Percentiles rank a stretch among this genome's conserved stretches.
Evolutionary conservation across 2,888 invertebrate genomes (phyloP).

Genomic region (Ophioninae sp.): DNA sequence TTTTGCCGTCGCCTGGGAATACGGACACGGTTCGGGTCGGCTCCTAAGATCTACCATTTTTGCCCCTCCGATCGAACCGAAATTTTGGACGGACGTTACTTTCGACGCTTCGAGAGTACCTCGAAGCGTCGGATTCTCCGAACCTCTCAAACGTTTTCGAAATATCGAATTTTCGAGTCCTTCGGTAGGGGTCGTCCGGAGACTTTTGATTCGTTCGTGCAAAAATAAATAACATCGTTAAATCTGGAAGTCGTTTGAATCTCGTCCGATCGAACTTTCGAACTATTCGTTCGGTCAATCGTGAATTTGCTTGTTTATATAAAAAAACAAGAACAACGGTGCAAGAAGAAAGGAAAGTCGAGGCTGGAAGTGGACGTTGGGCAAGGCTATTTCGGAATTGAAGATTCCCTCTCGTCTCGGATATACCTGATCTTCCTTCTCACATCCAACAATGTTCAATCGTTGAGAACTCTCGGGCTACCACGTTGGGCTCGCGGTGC

Average conservation of each 20-base stretch:
- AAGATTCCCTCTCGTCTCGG: conserved; percentile 1
- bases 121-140: too few relatives aligned
- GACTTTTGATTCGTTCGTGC: too few relatives aligned
- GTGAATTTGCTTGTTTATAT: neutral
- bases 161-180: too few relatives aligned
- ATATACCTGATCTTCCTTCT: conserved; percentile 1
- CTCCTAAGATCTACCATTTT: neutral
- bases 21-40: neutral
- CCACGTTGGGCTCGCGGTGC: conserved; percentile 16
- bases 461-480: conserved; percentile 7
- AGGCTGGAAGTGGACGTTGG: neutral
- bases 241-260: neutral
- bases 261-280: neutral
- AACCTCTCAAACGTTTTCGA: too few relatives aligned
- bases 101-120: too few relatives aligned
- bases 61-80: neutral
- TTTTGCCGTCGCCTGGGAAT: conserved; percentile 3
- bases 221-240: neutral
- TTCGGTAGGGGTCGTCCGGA: too few relatives aligned
- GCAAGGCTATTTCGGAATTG: conserved; percentile 1
- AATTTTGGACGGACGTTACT: too few relatives aligned
- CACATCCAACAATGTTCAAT: conserved; percentile 19
- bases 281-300: neutral
- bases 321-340: neutral
- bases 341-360: neutral